Conservation (phyloP, 2,888 invertebrate genomes). For the Acleris holmiana region DNA sequence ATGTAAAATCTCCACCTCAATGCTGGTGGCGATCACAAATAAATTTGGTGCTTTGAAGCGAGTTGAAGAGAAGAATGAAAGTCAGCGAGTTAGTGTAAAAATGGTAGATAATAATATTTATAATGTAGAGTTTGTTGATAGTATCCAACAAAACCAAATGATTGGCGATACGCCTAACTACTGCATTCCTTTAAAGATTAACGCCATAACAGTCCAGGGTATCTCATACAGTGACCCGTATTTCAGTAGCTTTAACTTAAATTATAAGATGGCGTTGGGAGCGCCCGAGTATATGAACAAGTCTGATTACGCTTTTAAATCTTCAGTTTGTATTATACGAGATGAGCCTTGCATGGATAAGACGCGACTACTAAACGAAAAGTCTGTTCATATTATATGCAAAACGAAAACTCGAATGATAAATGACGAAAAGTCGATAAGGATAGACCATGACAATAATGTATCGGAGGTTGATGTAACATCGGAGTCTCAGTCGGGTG, state of each 20-base stretch:
- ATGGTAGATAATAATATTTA: conserved; percentile 85
- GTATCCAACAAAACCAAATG: conserved; percentile 85
- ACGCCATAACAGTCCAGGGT: conserved; percentile 86
- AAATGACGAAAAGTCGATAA: conserved; percentile 66
- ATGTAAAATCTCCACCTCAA: conserved; percentile 86
- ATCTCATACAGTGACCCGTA: conserved; percentile 85
- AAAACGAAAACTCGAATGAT: conserved; percentile 75
- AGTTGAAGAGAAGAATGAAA: conserved; percentile 81
- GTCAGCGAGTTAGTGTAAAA: conserved; percentile 84
- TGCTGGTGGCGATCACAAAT: conserved; percentile 85
- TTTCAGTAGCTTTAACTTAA: conserved; percentile 85
- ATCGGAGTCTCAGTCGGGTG: conserved; percentile 52
- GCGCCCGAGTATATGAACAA: conserved; percentile 84
- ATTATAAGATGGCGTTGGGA: conserved; percentile 83
- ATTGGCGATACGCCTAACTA: conserved; percentile 84
- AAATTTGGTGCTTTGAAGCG: conserved; percentile 85
- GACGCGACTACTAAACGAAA: conserved; percentile 74
- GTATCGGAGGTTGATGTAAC: conserved; percentile 60
- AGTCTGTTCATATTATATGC: conserved; percentile 74
- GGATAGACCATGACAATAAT: conserved; percentile 81
- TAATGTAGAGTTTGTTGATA: conserved; percentile 84
- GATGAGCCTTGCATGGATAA: conserved; percentile 76
- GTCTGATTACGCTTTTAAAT: conserved; percentile 86
- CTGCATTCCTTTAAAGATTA: conserved; percentile 85
- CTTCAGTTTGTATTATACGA: conserved; percentile 84